Conservation (phyloP, 2,888 invertebrate genomes). For the Nezara viridula region DNA sequence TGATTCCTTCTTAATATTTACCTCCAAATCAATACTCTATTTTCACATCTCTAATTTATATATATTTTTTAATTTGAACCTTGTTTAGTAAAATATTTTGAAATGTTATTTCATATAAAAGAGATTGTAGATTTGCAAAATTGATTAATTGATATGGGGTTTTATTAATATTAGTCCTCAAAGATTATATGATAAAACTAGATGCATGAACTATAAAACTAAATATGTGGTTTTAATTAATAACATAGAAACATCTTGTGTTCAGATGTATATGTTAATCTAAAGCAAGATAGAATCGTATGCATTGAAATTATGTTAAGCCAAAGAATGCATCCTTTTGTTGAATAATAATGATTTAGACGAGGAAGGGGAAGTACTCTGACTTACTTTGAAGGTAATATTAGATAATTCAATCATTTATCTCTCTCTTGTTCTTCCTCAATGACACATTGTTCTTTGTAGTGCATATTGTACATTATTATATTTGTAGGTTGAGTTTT, state of each 20-base stretch:
- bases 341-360: constrained; percentile 42
- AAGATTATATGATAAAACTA: background rate
- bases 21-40: too few species aligned
- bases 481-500: background rate
- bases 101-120: too few species aligned
- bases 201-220: background rate
- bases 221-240: background rate
- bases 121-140: too few species aligned
- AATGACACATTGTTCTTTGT: background rate
- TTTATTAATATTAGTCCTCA: background rate
- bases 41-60: too few species aligned
- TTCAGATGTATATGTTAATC: constrained; percentile 20
- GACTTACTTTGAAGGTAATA: constrained; percentile 44
- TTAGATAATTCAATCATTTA: background rate
- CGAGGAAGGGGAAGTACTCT: constrained; percentile 37
- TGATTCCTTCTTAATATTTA: too few species aligned
- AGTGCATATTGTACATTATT: background rate
- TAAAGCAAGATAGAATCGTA: constrained; percentile 13
- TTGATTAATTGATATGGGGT: background rate
- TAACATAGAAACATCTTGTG: background rate
- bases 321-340: constrained; percentile 42
- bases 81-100: too few species aligned
- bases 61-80: too few species aligned
- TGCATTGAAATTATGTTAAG: constrained; percentile 33
- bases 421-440: constrained; percentile 37